Evolutionary conservation across 2,113 vertebrate genomes (phyloP), one percentile per base, ranked within the genome.

Genomic region (Bujurquina vittata): DNA sequence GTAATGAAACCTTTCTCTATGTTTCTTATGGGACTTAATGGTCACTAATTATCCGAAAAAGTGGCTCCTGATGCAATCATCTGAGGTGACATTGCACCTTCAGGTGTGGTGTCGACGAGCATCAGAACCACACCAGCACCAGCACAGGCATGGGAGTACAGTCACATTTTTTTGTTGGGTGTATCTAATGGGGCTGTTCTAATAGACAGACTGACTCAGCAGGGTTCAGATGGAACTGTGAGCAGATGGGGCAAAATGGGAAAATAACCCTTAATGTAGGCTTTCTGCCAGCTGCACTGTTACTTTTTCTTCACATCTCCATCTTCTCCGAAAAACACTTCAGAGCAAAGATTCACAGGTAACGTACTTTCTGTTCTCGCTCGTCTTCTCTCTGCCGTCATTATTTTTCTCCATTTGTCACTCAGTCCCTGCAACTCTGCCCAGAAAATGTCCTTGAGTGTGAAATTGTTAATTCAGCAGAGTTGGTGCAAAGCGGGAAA

Each of bases 11-110:
- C 18, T 61, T 35, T 61, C 11, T 61, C 37, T 18, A 5, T 76
- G 37, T 75, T 40, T 59, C 31, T 65, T 8, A 7, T 61, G 61
- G 26, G 12, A 26, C 10, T 31, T 59, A 60, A 74, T 84, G 31
- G 59, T 55, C 29, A 22, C 79, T 83, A 74, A 88, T 87, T 77
- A 83, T 80, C 56, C 15, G 3, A 60, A 72, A 56, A 37, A 54
- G 29, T 78, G 22, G 43, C 58, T 80, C 17, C 57, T 31, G 31
- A 77, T 65, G 69, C 80, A 84, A 83, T 84, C 80, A 46, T 43
- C 76, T 61, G 10, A 20, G 84, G 84, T 92, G 94, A 95, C 93
- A 92, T 95, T 85, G 84, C 94, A 88, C 89, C 55, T 79, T 40
- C 3, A 20, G 78, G 88, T 87, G 89, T 84, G 78, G 77, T 83